Evolutionary conservation across 1,140 invertebrate genomes (phyloP).

Genomic region (Rhagoletis zephyria): DNA sequence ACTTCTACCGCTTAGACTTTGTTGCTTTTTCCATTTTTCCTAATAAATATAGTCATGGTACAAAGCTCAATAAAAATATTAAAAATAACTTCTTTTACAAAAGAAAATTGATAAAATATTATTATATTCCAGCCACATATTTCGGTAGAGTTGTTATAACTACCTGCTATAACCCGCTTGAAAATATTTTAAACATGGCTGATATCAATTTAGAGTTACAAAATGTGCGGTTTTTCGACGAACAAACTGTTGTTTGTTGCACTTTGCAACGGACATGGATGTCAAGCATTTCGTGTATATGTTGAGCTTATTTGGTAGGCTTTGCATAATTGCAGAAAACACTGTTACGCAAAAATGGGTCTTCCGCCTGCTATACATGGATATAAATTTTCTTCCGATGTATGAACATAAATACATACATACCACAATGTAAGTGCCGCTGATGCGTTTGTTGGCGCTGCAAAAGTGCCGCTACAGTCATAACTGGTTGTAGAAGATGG

Average conservation of each 20-base stretch:
- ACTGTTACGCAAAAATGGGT: conserved; percentile 24
- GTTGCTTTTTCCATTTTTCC: too few species aligned
- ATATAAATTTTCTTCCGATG: not conserved
- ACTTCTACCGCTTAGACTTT: too few species aligned
- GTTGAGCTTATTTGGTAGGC: not conserved
- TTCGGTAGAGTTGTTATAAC: not conserved
- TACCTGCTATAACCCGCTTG: not conserved
- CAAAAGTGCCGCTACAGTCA: not conserved
- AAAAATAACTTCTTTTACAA: not conserved
- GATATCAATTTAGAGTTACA: not conserved
- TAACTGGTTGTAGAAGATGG: not conserved
- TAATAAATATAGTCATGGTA: too few species aligned
- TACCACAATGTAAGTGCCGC: too few species aligned
- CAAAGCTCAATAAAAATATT: too few species aligned
- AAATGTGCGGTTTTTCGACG: not conserved
- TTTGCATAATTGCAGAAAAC: not conserved
- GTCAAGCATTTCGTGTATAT: not conserved
- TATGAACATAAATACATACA: not conserved
- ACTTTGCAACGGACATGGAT: not conserved
- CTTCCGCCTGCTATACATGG: conserved; percentile 28
- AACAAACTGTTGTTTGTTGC: not conserved
- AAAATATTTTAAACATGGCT: too few species aligned
- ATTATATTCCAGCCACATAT: not conserved
- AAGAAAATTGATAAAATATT: not conserved
- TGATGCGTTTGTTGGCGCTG: not conserved